Evolutionary conservation across 2,888 invertebrate genomes (phyloP).

Genomic region (Scelioninae gen. 1): DNA sequence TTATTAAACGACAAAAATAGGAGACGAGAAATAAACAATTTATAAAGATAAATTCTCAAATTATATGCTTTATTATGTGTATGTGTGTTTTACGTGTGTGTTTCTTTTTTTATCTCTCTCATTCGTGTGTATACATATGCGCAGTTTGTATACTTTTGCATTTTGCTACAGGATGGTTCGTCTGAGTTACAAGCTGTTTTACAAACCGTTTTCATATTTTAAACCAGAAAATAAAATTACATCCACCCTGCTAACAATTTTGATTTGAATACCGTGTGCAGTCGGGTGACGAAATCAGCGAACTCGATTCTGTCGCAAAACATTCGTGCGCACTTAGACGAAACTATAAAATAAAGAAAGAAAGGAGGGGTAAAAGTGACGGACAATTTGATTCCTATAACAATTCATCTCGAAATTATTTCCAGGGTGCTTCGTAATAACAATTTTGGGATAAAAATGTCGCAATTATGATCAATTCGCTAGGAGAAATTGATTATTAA

Average conservation of each 20-base stretch:
- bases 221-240: slow-evolving; percentile 18
- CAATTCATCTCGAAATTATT: slow-evolving; percentile 46
- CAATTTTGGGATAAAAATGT: slow-evolving; percentile 9
- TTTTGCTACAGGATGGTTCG: slow-evolving; percentile 54
- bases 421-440: slow-evolving; percentile 26
- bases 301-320: slow-evolving; percentile 32
- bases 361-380: background rate
- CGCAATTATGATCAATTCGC: slow-evolving; percentile 7
- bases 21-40: slow-evolving; percentile 70
- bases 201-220: slow-evolving; percentile 31
- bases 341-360: background rate
- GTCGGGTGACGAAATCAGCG: slow-evolving; percentile 8
- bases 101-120: slow-evolving; percentile 27
- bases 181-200: slow-evolving; percentile 49
- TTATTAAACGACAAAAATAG: slow-evolving; percentile 60
- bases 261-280: slow-evolving; percentile 41
- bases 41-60: slow-evolving; percentile 76
- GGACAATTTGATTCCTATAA: background rate
- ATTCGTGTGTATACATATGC: slow-evolving; percentile 62
- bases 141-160: slow-evolving; percentile 45
- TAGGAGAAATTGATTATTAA: slow-evolving; percentile 23
- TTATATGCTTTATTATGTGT: slow-evolving; percentile 80
- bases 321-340: slow-evolving; percentile 20
- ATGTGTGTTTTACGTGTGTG: slow-evolving; percentile 71
- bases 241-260: slow-evolving; percentile 51